Base-by-base conservation (phyloP, 2,797 vertebrate genomes). In the Perodicticus potto region DNA sequence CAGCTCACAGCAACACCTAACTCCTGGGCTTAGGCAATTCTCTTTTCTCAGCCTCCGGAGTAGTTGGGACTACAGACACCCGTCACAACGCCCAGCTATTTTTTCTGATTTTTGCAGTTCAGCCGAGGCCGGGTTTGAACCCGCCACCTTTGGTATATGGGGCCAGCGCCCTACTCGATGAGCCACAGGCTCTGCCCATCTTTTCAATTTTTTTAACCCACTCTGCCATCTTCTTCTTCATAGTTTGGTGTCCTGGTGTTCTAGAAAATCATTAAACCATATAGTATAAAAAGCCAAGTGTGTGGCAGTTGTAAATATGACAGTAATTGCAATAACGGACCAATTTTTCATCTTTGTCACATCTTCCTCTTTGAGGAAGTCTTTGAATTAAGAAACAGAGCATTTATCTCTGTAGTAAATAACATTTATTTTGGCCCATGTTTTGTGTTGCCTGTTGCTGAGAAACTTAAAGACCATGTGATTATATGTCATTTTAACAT, bases 371-470 rank as follows among this genome's bases (percentile, higher is more conserved):
- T 80, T 12, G 72, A 86, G 32, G 12, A 97, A 92, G 59, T 76
- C 32, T 88, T 88, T 69, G n/a, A 34, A 45, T 95, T 87, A 80
- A 80, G 32, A 86, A 82, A 10, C 4, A 43, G 63, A 55, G 25
- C n/a, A 32, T 77, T 89, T 55, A 17, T 94, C 32, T 96, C 14
- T 83, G 88, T 29, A 63, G 61, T 43, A 57, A 61, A 34, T 81
- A 94, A 76, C 57, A 86, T 89, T 95, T 61, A 85, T 59, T 65
- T 93, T 82, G n/a, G 86, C 27, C 17, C 10, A 12, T 84, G 16
- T 80, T 76, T 27, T 59, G 34, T 82, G 25, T 86, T 86, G 74
- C 55, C 25, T 55, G 2, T 91, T 85, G 73, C 70, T 70, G 45
- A 67, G 83, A 94, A 94, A 84, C 29, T 57, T 73, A 69, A 97